A percentile compares a stretch with the other conserved stretches of the same genome.
Conservation (phyloP, 92 coral and sea anemone species). For the Actinernus sp. region DNA sequence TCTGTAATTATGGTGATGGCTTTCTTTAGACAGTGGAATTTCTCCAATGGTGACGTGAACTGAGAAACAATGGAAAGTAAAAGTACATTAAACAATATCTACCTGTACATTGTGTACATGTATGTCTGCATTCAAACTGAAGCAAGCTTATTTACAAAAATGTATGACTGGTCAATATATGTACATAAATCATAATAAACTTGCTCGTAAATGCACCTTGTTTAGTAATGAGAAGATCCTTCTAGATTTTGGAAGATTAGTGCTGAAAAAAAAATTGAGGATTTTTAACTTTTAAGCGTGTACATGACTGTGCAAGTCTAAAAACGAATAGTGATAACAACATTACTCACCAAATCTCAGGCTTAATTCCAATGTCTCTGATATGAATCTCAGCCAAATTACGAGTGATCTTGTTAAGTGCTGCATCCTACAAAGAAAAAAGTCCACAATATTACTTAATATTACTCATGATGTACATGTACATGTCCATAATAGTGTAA, state of each 20-base stretch:
- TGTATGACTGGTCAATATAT: too few species aligned
- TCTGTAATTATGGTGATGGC: constrained; percentile 87
- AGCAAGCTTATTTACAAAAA: too few species aligned
- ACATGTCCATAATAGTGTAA: too few species aligned
- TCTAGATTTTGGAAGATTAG: constrained; percentile 91
- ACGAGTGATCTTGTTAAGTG: constrained; percentile 88
- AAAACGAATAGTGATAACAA: too few species aligned
- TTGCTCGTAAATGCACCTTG: too few species aligned
- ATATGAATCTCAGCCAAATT: constrained; percentile 94
- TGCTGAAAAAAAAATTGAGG: too few species aligned
- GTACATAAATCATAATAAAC: too few species aligned
- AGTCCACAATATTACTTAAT: too few species aligned
- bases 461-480: too few species aligned
- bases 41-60: constrained; percentile 94
- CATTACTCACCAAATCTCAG: constrained; percentile 76
- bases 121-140: background rate
- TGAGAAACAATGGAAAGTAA: background rate
- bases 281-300: background rate
- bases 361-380: constrained; percentile 90
- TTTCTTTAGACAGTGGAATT: constrained; percentile 89
- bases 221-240: constrained; percentile 81
- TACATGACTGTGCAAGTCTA: background rate
- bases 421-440: constrained; percentile 74
- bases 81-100: background rate
- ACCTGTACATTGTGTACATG: background rate